Evolutionary conservation across 1,140 invertebrate species (phyloP).

Genomic region (Drosophila prosaltans): DNA sequence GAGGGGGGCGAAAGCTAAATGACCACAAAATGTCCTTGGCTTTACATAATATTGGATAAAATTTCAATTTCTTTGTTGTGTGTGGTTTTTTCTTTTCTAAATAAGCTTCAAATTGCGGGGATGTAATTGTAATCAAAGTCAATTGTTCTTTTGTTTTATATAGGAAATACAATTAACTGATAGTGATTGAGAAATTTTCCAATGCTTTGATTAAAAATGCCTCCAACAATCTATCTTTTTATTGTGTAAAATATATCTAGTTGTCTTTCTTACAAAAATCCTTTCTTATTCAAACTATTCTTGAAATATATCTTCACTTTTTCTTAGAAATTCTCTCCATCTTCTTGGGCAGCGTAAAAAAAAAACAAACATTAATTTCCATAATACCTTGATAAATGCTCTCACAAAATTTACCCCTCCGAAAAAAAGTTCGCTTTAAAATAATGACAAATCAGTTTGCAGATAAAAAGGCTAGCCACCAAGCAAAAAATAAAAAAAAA

Average conservation of each 20-base stretch:
- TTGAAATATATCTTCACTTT: background rate
- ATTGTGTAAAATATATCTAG: too few species aligned
- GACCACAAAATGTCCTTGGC: constrained; percentile 31
- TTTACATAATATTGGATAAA: constrained; percentile 14
- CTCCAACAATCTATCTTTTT: too few species aligned
- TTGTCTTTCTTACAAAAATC: too few species aligned
- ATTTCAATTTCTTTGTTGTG: constrained; percentile 29
- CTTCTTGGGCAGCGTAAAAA: background rate
- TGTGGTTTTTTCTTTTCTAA: background rate
- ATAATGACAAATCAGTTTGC: constrained; percentile 83
- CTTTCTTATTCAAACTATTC: too few species aligned
- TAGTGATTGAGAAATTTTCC: too few species aligned
- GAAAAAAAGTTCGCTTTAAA: constrained; percentile 54
- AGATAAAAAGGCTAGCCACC: constrained; percentile 60
- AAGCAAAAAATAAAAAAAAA: constrained; percentile 40
- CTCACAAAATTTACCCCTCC: constrained; percentile 7
- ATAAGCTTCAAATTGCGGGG: background rate
- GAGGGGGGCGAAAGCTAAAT: constrained; percentile 34
- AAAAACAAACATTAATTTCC: constrained; percentile 51
- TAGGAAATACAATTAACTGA: too few species aligned
- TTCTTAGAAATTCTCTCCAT: background rate
- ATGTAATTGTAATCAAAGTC: background rate
- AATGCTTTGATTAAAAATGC: too few species aligned
- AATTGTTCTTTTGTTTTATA: background rate
- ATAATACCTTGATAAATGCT: constrained; percentile 51